Conservation (phyloP, 1,140 invertebrate species). For the Drosophila pseudoananassae region DNA sequence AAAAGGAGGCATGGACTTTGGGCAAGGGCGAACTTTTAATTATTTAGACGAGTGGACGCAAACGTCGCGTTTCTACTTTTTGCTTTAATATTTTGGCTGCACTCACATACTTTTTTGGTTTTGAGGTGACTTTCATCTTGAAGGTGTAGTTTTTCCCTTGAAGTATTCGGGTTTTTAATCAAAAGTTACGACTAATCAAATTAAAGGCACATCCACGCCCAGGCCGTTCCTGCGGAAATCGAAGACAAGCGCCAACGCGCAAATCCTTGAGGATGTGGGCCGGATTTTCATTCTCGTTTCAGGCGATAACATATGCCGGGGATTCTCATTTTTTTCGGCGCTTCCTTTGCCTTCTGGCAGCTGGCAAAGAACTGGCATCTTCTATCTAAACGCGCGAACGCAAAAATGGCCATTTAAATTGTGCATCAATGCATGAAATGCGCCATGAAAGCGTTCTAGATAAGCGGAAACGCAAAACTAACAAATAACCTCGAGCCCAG, state of each 20-base stretch:
- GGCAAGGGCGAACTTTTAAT: constrained; percentile 70
- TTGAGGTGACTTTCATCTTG: constrained; percentile 14
- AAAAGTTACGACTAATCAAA: constrained; percentile 63
- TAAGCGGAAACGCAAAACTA: constrained; percentile 66
- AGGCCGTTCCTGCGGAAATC: not conserved
- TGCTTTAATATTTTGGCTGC: constrained; percentile 24
- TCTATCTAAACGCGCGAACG: constrained; percentile 50
- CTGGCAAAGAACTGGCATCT: constrained; percentile 42
- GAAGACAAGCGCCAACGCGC: constrained; percentile 22
- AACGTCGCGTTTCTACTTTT: constrained; percentile 40
- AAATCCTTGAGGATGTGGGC: constrained; percentile 38
- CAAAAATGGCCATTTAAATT: constrained; percentile 71
- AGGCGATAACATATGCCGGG: constrained; percentile 58
- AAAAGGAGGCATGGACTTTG: constrained; percentile 33
- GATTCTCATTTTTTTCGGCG: constrained; percentile 10
- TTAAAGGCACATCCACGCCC: constrained; percentile 28
- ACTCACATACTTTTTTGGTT: constrained; percentile 41
- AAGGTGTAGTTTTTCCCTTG: constrained; percentile 18
- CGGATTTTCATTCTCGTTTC: constrained; percentile 11
- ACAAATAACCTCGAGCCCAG: constrained; percentile 52
- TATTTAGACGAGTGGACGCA: constrained; percentile 65
- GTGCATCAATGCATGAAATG: constrained; percentile 77
- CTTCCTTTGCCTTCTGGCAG: constrained; percentile 28
- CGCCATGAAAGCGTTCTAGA: constrained; percentile 71
- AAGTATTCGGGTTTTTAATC: constrained; percentile 41